Evolutionary conservation across 2,888 invertebrate genomes (phyloP).

Genomic region (Eupithecia pulchellata): DNA sequence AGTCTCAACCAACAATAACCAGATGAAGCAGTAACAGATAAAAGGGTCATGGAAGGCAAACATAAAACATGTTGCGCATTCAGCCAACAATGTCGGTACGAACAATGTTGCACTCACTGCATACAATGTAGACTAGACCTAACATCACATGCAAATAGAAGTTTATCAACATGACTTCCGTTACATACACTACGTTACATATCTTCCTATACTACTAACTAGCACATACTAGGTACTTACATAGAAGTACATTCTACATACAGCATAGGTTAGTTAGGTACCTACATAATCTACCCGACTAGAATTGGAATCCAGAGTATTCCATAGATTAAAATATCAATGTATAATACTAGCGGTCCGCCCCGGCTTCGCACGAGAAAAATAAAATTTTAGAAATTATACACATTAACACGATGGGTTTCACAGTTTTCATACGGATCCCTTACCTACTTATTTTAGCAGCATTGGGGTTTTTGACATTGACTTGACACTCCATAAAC

Average conservation of each 20-base stretch:
- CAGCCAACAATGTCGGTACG: constrained; percentile 50
- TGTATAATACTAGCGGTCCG: background rate
- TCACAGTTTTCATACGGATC: no score
- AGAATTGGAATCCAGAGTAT: background rate
- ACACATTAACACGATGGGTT: no score
- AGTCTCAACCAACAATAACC: background rate
- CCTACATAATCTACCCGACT: background rate
- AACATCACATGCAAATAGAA: background rate
- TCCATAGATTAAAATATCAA: background rate
- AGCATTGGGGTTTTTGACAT: no score
- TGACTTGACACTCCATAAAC: no score
- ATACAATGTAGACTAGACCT: background rate
- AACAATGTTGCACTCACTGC: constrained; percentile 20
- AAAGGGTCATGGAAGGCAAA: constrained; percentile 66
- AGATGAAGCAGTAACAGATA: constrained; percentile 39
- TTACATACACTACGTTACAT: background rate
- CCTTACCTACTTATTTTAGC: no score
- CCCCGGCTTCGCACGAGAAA: no score
- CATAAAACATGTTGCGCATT: constrained; percentile 43
- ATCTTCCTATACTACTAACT: no score
- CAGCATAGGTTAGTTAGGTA: no score
- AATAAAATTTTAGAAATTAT: no score
- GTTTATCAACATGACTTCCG: constrained; percentile 4
- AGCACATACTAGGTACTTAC: background rate
- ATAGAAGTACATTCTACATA: background rate